Evolutionary conservation across 1,140 invertebrate genomes (phyloP).

Genomic region (Drosophila ambigua): DNA sequence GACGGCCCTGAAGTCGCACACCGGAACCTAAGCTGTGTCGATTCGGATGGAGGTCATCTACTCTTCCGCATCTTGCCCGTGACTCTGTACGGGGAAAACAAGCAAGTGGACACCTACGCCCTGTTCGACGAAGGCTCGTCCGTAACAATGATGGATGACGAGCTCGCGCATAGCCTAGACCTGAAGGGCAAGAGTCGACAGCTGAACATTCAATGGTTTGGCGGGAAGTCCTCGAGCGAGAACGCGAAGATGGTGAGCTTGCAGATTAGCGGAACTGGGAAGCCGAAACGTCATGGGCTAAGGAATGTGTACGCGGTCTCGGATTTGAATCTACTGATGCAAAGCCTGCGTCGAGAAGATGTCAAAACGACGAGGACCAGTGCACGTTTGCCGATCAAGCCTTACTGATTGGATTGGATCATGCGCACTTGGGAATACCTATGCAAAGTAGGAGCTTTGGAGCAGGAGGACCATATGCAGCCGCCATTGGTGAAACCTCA

Average conservation of each 20-base stretch:
- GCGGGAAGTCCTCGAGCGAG: not conserved
- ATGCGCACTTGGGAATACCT: slow-evolving; percentile 6
- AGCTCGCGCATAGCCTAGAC: not conserved
- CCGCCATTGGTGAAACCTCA: no score
- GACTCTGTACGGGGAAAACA: not conserved
- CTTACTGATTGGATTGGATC: slow-evolving; percentile 7
- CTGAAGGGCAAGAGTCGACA: not conserved
- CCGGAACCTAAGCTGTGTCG: not conserved
- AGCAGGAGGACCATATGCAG: no score
- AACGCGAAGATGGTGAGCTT: no score
- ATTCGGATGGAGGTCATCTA: not conserved
- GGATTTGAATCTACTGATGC: not conserved
- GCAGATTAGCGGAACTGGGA: no score
- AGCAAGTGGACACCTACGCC: not conserved
- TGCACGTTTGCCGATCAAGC: not conserved
- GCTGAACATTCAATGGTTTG: slow-evolving; percentile 8
- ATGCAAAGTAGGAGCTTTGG: not conserved
- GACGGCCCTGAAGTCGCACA: not conserved
- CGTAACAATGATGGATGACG: no score
- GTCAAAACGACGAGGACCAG: no score
- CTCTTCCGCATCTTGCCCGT: slow-evolving; percentile 4
- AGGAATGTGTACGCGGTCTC: no score
- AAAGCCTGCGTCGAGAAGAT: not conserved
- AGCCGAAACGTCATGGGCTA: no score
- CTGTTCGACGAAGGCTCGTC: no score